Conservation (phyloP, 2,113 vertebrate species). For the Acrocephalus kingi region DNA sequence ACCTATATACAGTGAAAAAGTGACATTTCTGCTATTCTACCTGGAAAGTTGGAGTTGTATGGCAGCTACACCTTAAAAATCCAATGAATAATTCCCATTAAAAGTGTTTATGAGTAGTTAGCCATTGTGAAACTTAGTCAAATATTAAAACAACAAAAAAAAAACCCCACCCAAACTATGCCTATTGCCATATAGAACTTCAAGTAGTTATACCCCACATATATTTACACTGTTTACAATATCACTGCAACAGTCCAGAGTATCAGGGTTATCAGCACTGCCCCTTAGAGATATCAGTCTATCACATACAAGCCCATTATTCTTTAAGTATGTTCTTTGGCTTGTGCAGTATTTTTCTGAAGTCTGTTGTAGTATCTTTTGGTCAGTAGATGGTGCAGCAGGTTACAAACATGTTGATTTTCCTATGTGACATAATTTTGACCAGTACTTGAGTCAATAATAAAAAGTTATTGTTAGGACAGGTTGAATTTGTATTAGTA, state of each 20-base stretch:
- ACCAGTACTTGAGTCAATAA: not conserved
- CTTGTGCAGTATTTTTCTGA: not conserved
- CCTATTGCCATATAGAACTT: not conserved
- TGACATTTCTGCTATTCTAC: not conserved
- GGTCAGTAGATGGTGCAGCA: slow-evolving; percentile 47
- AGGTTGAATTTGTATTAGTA: not conserved
- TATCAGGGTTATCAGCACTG: not conserved
- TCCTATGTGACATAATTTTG: not conserved
- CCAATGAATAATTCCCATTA: not conserved
- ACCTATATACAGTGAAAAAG: not conserved
- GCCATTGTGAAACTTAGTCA: not conserved
- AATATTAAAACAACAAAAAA: not conserved
- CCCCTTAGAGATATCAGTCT: not conserved
- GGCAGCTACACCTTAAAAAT: not conserved
- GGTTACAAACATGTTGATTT: not conserved
- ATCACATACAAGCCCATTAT: not conserved
- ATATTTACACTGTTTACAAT: not conserved
- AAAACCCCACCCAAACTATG: not conserved
- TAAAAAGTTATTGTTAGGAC: not conserved
- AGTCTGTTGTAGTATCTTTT: not conserved
- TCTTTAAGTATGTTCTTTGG: not conserved
- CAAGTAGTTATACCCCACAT: not conserved
- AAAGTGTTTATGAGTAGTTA: not conserved
- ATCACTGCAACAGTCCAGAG: not conserved
- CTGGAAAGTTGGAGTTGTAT: not conserved